phyloP scores from a whole-genome alignment of 2,888 invertebrate species.

The Keiferia lycopersicella region DNA sequence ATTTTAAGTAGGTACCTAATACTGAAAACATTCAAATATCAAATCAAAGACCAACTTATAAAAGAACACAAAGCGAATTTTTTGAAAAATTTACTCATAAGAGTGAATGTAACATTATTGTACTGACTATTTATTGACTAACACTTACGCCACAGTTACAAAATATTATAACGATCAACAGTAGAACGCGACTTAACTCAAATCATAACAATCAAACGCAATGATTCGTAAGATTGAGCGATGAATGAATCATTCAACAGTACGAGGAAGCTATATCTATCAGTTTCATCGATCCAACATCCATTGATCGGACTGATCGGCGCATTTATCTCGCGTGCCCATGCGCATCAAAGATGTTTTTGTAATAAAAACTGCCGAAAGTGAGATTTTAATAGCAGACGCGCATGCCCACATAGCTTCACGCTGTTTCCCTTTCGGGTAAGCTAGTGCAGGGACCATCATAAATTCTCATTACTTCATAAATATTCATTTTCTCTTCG shows the following conservation, averaged over 20 bases:
- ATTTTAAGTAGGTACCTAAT: too few species aligned
- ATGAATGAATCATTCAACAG: slow-evolving; percentile 45
- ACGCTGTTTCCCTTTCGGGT: slow-evolving; percentile 5
- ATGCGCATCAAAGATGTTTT: slow-evolving; percentile 2
- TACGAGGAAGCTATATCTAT: slow-evolving; percentile 36
- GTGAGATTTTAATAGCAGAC: slow-evolving; percentile 16
- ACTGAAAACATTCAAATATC: too few species aligned
- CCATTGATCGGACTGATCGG: slow-evolving; percentile 19
- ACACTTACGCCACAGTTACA: not conserved
- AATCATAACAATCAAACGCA: slow-evolving; percentile 25
- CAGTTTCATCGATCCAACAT: slow-evolving; percentile 17
- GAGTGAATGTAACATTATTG: not conserved
- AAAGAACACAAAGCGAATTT: too few species aligned
- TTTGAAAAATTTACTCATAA: not conserved
- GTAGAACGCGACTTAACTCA: slow-evolving; percentile 10
- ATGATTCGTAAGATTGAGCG: slow-evolving; percentile 37
- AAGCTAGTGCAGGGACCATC: not conserved
- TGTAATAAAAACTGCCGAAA: slow-evolving; percentile 15
- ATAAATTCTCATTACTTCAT: not conserved
- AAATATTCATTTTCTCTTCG: slow-evolving; percentile 4
- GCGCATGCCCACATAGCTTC: not conserved
- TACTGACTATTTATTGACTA: not conserved
- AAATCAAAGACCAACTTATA: too few species aligned
- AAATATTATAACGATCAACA: slow-evolving; percentile 1
- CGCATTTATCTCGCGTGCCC: slow-evolving; percentile 14